Percentiles rank a stretch among this genome's conserved stretches.
Conservation (phyloP, 1,140 invertebrate species). For the Aphelinus certus region DNA sequence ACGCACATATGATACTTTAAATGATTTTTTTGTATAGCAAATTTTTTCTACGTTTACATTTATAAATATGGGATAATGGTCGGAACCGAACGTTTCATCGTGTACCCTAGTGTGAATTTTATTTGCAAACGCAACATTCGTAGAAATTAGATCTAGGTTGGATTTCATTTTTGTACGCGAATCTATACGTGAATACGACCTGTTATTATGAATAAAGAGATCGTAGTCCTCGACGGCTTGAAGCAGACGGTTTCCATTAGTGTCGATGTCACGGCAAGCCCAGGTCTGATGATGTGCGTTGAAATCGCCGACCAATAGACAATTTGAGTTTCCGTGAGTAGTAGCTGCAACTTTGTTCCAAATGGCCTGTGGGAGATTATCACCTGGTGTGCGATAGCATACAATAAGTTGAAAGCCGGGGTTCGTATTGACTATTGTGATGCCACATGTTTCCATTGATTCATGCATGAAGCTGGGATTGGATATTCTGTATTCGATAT, state of each 20-base stretch:
- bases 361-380: neutral
- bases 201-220: neutral
- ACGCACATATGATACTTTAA: neutral
- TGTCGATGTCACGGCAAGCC: neutral
- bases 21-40: neutral
- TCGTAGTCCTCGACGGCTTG: neutral
- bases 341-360: slow-evolving; percentile 1
- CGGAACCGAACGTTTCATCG: slow-evolving; percentile 10
- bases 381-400: slow-evolving; percentile 4
- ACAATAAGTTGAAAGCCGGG: neutral
- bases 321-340: neutral
- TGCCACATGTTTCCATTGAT: slow-evolving; percentile 16
- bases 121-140: neutral
- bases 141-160: slow-evolving; percentile 8
- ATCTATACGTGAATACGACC: neutral
- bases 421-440: slow-evolving; percentile 19
- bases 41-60: neutral
- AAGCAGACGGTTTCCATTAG: neutral
- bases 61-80: slow-evolving; percentile 6
- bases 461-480: neutral
- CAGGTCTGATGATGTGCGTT: slow-evolving; percentile 10
- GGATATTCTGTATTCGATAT: slow-evolving; percentile 13
- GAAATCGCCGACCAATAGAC: slow-evolving; percentile 4
- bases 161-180: neutral
- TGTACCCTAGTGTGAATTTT: slow-evolving; percentile 46